Percentiles rank a stretch among this genome's conserved stretches.
phyloP scores from a whole-genome alignment of 2,113 vertebrate genomes.

The Rhizomys pruinosus region DNA sequence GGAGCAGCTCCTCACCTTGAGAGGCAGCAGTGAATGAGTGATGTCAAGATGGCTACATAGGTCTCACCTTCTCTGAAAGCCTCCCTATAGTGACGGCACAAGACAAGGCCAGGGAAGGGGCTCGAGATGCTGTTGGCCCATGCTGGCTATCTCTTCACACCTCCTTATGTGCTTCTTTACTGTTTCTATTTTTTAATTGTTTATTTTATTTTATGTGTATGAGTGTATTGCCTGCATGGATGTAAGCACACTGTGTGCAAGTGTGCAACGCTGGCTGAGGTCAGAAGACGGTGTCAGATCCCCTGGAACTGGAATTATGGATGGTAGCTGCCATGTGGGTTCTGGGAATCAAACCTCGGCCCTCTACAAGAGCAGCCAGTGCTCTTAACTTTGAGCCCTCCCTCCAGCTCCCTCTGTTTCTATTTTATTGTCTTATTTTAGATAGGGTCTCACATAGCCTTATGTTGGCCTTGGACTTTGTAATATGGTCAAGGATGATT shows the following conservation, averaged over 20 bases:
- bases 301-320: too few species aligned
- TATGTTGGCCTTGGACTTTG: not conserved
- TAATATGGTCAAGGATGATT: not conserved
- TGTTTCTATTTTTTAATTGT: not conserved
- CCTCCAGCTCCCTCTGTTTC: not conserved
- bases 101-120: not conserved
- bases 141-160: not conserved
- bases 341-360: too few species aligned
- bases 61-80: constrained; percentile 13
- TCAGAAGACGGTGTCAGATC: too few species aligned
- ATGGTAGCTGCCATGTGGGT: too few species aligned
- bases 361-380: too few species aligned
- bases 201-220: too few species aligned
- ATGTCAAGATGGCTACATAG: not conserved
- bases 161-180: not conserved
- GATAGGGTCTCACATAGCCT: not conserved
- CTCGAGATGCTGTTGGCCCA: not conserved
- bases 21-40: not conserved
- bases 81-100: not conserved
- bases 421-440: not conserved
- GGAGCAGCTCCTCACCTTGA: not conserved
- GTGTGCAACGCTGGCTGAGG: too few species aligned
- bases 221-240: too few species aligned
- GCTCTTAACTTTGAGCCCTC: too few species aligned
- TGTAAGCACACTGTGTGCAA: too few species aligned